These are phyloP conservation scores for Trilocha varians DNA, from an alignment of 2,888 invertebrate species.

Conservation along the genomic window DNA sequence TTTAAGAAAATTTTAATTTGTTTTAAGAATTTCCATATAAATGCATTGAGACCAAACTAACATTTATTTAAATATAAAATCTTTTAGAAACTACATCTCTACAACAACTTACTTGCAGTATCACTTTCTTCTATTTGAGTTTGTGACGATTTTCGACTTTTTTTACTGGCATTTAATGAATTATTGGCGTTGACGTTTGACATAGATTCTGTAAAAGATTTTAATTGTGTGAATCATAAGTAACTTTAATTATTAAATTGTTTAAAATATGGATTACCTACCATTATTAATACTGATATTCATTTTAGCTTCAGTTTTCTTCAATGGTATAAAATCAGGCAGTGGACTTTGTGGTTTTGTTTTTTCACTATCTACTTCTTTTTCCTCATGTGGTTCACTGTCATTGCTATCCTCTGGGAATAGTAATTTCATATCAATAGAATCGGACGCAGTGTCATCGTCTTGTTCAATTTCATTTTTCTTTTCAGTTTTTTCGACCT, in stretches of 20 bases:
- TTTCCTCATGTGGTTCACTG: conserved; percentile 22
- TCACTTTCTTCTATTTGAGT: conserved; percentile 7
- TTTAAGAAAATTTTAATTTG: no score
- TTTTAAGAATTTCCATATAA: no score
- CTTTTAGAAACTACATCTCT: background rate
- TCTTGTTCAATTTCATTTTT: conserved; percentile 9
- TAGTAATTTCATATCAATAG: conserved; percentile 47
- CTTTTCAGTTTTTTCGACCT: conserved; percentile 11
- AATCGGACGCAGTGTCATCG: conserved; percentile 39
- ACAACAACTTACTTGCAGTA: conserved; percentile 15
- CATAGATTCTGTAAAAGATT: conserved; percentile 9
- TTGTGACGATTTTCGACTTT: conserved; percentile 15
- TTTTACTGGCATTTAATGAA: conserved; percentile 1
- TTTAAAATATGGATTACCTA: conserved; percentile 18
- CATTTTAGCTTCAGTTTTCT: conserved; percentile 39
- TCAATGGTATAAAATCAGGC: conserved; percentile 41
- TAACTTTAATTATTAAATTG: background rate
- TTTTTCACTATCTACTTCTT: conserved; percentile 11
- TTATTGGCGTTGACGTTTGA: conserved; percentile 20
- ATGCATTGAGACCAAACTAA: background rate
- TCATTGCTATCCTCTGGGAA: conserved; percentile 56
- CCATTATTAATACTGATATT: conserved; percentile 31
- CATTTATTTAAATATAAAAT: background rate
- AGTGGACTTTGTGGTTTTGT: conserved; percentile 6
- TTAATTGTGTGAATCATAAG: background rate